Base-by-base conservation (phyloP, 2,797 vertebrate species). In the Enteromius argenteus region DNA sequence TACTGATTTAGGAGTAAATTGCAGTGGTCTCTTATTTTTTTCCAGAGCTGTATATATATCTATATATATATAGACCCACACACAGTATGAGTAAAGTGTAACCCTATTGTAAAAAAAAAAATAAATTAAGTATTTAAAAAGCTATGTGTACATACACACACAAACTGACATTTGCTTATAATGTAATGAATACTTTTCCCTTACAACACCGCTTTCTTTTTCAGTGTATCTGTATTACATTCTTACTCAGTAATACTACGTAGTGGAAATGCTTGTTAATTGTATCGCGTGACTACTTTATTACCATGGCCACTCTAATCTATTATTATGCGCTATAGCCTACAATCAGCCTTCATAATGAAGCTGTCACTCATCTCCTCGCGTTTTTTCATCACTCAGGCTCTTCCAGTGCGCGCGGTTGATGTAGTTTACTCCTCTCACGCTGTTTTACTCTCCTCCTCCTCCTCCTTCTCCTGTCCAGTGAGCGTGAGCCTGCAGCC, bases 351-450 rank as follows among this genome's bases (percentile, higher is more conserved):
- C 42, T 27, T 30, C 27, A 32, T 3, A 73, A 11, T 9, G 7
- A 58, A 35, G 23, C 10, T 37, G 30, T 10, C 42, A n/a, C 42
- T 79, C 60, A 49, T 32, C 23, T 49, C 23, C 49, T 14, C 3
- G 13, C 14, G 30, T 14, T 11, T 0, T 23, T 0, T 4, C 44
- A 14, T 74, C 46, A 21, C 53, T 9, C 42, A n/a, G 42, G 23
- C 42, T 44, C 56, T 46, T 30, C 32, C 64, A 53, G 49, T 4
- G 72, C 62, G 21, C 81, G 17, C 60, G n/a, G 23, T 35, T 79
- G 1, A 44, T 91, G 91, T 91, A 92, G 90, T 92, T 90, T 46
- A 62, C 91, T 89, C 89, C 76, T 90, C 87, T 84, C 89, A 71
- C 90, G 60, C 89, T 32, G n/a, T 86, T 71, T 86, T 32, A 51